Base-by-base conservation (phyloP, 2,888 invertebrate species). In the Antheraea assamensis region DNA sequence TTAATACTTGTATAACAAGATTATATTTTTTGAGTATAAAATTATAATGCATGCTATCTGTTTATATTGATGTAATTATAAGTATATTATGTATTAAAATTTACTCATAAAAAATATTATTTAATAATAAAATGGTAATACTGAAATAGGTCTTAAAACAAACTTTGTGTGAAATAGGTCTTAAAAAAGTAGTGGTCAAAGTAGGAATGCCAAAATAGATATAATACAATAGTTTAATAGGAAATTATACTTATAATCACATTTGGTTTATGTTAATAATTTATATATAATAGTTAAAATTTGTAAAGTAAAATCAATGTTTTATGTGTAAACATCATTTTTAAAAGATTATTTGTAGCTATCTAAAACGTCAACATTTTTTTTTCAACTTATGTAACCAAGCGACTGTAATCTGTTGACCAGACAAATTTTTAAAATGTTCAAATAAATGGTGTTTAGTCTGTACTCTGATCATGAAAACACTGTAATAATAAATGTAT, bases 401-500 rank as follows among this genome's bases (percentile, higher is more conserved):
- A 55, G n/a, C 19, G 19, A 49, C 49, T 3, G 15, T 49, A 49
- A 49, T 49, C 2, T 17, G 55, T 55, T 1, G 5, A 58, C 24
- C 13, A 58, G 24, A 58, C n/a, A 30, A 64, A 64, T 64, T 64
- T 30, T 1, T 17, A 17, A 64, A 64, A 27, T 17, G 27, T 64
- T 24, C 3, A 15, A 58, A 10, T 58, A 24, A 24, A 24, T 24
- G 24, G n/a, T 24, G 15, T 64, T 64, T 30, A 30, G 4, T 64
- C 17, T 64, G 88, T 87, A 87, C 89, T 90, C 89, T 88, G 90
- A 86, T 85, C 86, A 83, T 78, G 74, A 79, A 79, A 79, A 78
- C 84, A 83, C 82, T 76, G 81, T 85, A 30, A 64, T 30, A 64
- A 80, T 83, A 81, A 86, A 83, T 80, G 80, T 88, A 87, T 88